A percentile compares a stretch with the other conserved stretches of the same genome.
These are phyloP conservation scores for Spodoptera littoralis DNA, from an alignment of 2,888 invertebrate genomes.

Conservation along the genomic window DNA sequence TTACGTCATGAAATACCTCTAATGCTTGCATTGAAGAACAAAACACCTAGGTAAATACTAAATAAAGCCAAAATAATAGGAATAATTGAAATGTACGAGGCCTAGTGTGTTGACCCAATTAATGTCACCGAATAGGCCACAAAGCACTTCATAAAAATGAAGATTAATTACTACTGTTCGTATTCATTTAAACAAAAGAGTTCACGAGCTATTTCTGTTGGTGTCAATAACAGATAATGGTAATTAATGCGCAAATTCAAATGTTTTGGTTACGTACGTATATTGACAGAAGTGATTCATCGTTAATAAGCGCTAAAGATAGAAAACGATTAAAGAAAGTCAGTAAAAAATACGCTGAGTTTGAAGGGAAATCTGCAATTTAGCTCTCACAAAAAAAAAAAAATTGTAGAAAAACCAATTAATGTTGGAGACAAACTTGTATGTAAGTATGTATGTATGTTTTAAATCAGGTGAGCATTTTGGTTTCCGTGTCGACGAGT, in stretches of 20 bases:
- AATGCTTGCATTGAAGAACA: no score
- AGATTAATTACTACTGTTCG: conserved; percentile 43
- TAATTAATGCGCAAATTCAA: conserved; percentile 16
- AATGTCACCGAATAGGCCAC: conserved; percentile 28
- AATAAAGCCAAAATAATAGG: conserved; percentile 6
- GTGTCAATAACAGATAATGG: conserved; percentile 29
- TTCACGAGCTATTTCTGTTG: conserved; percentile 30
- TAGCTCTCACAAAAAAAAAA: no score
- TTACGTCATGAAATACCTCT: no score
- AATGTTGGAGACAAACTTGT: no score
- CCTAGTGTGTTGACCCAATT: conserved; percentile 31
- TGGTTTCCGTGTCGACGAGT: no score
- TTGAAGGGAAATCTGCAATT: no score
- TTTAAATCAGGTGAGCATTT: no score
- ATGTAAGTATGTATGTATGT: no score
- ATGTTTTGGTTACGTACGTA: conserved; percentile 7
- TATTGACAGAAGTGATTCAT: conserved; percentile 9
- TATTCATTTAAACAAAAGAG: conserved; percentile 30
- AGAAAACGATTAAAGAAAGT: neutral
- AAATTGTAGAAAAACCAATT: no score
- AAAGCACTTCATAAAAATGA: conserved; percentile 45
- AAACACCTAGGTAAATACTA: neutral
- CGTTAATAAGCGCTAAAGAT: neutral
- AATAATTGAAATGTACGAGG: conserved; percentile 21
- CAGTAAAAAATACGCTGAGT: neutral